Percentiles rank a stretch among this genome's conserved stretches.
phyloP scores from a whole-genome alignment of 2,888 invertebrate species.

The Plusia festucae region DNA sequence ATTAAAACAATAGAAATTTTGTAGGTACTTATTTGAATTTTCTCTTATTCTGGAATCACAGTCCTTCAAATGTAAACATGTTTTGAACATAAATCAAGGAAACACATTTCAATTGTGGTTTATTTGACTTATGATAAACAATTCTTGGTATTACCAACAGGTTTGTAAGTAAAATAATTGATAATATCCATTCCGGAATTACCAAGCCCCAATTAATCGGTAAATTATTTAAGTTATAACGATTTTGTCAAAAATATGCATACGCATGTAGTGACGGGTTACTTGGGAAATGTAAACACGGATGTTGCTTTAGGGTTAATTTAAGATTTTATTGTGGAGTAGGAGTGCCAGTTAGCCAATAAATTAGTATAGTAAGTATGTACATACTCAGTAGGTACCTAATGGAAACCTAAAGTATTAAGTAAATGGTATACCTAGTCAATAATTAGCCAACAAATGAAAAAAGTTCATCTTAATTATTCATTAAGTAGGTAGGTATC shows the following conservation, averaged over 20 bases:
- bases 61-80: conserved; percentile 11
- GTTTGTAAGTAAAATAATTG: conserved; percentile 10
- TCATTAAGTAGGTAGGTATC: too few relatives aligned
- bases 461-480: too few relatives aligned
- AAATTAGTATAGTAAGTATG: too few relatives aligned
- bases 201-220: conserved; percentile 32
- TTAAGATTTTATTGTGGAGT: too few relatives aligned
- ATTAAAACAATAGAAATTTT: background rate
- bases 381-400: too few relatives aligned
- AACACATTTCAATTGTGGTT: conserved; percentile 24
- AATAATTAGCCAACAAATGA: too few relatives aligned
- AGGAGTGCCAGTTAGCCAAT: too few relatives aligned
- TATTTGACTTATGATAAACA: conserved; percentile 49
- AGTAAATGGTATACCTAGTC: too few relatives aligned
- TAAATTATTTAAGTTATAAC: too few relatives aligned
- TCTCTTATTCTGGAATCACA: background rate
- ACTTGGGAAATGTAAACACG: too few relatives aligned
- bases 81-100: conserved; percentile 24
- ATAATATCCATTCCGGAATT: conserved; percentile 36
- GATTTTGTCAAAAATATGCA: background rate
- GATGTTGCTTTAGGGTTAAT: too few relatives aligned
- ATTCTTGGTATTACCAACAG: conserved; percentile 38
- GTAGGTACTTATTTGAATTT: background rate
- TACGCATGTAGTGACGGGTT: background rate
- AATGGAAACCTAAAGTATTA: too few relatives aligned